Evolutionary conservation across 2,797 vertebrate species (phyloP).

Genomic region (Ficedula albicollis): DNA sequence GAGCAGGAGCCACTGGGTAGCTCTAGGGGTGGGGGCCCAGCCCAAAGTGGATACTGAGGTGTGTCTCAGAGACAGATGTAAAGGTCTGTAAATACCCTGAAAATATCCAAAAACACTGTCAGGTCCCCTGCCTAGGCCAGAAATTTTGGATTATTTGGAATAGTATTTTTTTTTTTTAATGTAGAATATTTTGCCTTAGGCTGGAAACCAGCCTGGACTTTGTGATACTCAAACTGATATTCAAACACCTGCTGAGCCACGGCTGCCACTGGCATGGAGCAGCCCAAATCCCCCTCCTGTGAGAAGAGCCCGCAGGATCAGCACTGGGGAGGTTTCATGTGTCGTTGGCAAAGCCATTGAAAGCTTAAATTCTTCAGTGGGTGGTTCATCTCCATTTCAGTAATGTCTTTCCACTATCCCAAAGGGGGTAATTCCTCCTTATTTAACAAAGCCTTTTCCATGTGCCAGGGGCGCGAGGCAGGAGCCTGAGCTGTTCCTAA

Average conservation of each 20-base stretch:
- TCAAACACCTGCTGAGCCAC: background rate
- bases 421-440: background rate
- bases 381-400: background rate
- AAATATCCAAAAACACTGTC: background rate
- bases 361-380: background rate
- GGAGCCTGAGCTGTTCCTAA: background rate
- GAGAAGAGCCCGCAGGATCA: background rate
- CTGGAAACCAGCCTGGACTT: background rate
- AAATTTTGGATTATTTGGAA: background rate
- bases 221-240: background rate
- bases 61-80: background rate
- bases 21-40: background rate
- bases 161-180: accelerated
- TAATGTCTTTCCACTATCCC: background rate
- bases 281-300: background rate
- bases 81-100: background rate
- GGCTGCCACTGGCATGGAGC: background rate
- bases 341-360: background rate
- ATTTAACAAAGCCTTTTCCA: background rate
- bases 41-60: background rate
- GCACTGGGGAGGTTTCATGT: background rate
- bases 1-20: background rate
- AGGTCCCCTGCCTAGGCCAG: background rate
- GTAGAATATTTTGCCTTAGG: background rate
- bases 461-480: background rate